Evolutionary conservation across 1,140 invertebrate species (phyloP), one percentile per base, ranked within the genome.

Genomic region (Cheumatopsyche charites): DNA sequence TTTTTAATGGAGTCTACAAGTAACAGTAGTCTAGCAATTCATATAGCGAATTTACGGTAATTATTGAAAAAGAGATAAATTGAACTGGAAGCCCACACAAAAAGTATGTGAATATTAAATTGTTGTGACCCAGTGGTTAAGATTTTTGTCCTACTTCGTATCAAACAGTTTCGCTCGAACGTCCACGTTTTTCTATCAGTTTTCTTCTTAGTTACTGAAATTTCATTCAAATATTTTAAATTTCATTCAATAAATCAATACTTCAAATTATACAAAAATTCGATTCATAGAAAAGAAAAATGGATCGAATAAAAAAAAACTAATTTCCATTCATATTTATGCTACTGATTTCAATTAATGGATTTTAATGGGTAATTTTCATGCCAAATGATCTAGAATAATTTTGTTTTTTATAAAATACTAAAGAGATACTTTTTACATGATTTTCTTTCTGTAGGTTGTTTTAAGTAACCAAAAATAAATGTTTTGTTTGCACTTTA

Each of bases 71-170:
- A 36, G 29, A 36, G 29, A 36, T 36, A 36, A 36, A 52, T 19
- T 52, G 4, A 52, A 52, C 47, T 17, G 47, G 6, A 52, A 52
- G 29, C 7, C 19, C 15, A 17, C 47, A 17, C 5, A 17, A 17
- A 17, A 52, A 17, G 15, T 52, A 52, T 17, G 15, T 52, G 19
- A 17, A 17, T 52, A 52, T 52, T 17, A 17, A 52, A 52, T 52
- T 52, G 47, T 52, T 19, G 47, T 52, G 47, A 52, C 47, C 47
- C 15, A 9, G 7, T 52, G 47, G 15, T 17, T 52, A 52, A 36
- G 29, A 17, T 52, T 17, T 19, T 52, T 11, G 47, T 17, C 47
- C 47, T 17, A 52, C 5, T 52, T 52, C 15, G n/a, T 36, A 36
- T 36, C 5, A 52, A 52, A 52, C 47, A 52, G 15, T 52, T 52